Evolutionary conservation across 2,113 vertebrate species (phyloP), one percentile per base, ranked within the genome.

Genomic region (Saimiri boliviensis): DNA sequence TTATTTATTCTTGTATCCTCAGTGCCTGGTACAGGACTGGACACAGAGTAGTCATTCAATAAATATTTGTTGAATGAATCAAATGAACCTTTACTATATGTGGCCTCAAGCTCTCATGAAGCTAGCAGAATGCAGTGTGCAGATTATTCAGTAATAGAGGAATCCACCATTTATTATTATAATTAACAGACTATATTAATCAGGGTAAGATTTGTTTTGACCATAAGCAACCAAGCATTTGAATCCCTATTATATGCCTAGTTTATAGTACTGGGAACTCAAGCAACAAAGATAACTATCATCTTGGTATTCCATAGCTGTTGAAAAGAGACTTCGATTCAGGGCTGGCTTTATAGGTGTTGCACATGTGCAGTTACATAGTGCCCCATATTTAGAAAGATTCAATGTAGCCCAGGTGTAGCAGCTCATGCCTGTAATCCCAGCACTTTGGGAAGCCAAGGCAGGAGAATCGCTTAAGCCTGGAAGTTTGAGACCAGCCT

Each of bases 21-120:
- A 77, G 80, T 89, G 70, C 85, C 82, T 70, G 23, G 68, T 70
- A 76, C 9, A 92, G 77, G 82, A 63, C 49, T 82, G 58, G 58
- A 68, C 76, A 91, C 81, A 94, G 89, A 96, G 83, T 82, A 82
- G 45, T 54, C 93, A 32, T 54, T 95, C 45, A 93, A 84, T 91
- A 93, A 97, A 84, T 94, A 83, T 17, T 84, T 96, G 80, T 84
- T 95, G 86, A 87, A 76, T 91, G 60, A 97, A 81, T 89, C 56
- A 89, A 86, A 70, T 52, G 42, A 95, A 56, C 42, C 63, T 60
- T 91, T 47, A 87, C 23, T 6, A n/a, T 86, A 86, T 42, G 60
- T 81, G 84, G 40, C 54, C 80, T 93, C 52, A 54, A 37, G 47
- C 68, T 94, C 45, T 47, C 40, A 42, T 58, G 76, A 97, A 90